Base-by-base conservation (phyloP, 2,888 invertebrate genomes). In the Emmelina monodactyla region DNA sequence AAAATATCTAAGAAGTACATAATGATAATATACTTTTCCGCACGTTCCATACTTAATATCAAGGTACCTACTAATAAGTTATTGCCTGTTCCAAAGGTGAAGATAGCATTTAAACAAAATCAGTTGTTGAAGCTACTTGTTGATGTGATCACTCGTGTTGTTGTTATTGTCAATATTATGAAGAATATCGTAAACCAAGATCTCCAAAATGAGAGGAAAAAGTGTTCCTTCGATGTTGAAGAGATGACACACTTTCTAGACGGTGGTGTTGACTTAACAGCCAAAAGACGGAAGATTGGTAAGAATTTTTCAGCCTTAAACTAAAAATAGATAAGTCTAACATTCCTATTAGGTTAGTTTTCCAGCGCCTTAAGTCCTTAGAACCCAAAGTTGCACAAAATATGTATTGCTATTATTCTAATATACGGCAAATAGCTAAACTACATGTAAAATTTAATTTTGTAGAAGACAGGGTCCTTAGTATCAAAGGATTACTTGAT, bases 181-280 rank as follows among this genome's bases (percentile, higher is more conserved):
- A n/a, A n/a, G n/a, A n/a, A n/a, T n/a, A n/a, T n/a, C 47, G 62
- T 88, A 6, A 89, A 89, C 61, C 70, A 81, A 35, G 91, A 92
- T 69, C 73, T 92, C 38, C 65, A 75, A 37, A 83, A 70, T 40
- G 92, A 92, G 62, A 82, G 92, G 33, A 67, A 82, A 19, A 87
- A 83, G 45, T 89, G 90, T 53, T 83, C 83, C 31, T 91, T 92
- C 57, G 72, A 87, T 60, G 67, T 85, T 0, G 66, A 80, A 42
- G 94, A 94, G 62, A 71, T 94, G 45, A 91, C 92, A 0, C 67
- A 88, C 53, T 84, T 89, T 47, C 69, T 92, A 46, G 89, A 91
- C 61, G 92, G 92, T 4, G 86, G 88, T 5, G 63, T 62, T 28
- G 75, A 86, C 32, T 85, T 84, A 53, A 91, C 91, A 1, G 61